Evolutionary conservation across 1,140 invertebrate genomes (phyloP).

Genomic region (Melipona quadrifasciata): DNA sequence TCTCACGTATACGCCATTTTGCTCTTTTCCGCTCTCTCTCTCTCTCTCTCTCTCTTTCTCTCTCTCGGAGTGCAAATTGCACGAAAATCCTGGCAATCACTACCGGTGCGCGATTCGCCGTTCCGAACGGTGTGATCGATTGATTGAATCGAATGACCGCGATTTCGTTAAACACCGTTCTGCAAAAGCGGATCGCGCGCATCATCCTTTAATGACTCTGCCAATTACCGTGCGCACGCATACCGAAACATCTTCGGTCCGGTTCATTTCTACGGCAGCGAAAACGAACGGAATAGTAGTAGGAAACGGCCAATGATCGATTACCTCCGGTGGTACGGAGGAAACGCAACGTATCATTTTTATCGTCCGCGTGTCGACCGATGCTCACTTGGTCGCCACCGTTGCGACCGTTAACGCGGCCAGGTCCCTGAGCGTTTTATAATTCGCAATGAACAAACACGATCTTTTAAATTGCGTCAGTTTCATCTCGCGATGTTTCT

Average conservation of each 20-base stretch:
- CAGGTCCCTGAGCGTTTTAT: no score
- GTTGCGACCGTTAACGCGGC: no score
- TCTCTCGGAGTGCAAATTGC: constrained; percentile 14
- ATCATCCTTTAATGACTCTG: constrained; percentile 24
- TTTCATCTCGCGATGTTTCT: no score
- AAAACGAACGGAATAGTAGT: background rate
- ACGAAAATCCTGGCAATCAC: constrained; percentile 31
- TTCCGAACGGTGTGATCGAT: constrained; percentile 10
- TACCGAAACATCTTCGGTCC: background rate
- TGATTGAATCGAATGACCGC: constrained; percentile 41
- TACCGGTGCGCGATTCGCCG: background rate
- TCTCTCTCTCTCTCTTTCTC: no score
- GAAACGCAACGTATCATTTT: background rate
- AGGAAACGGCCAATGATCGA: constrained; percentile 52
- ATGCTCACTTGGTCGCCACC: no score
- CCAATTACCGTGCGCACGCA: constrained; percentile 16
- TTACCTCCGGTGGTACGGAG: constrained; percentile 24
- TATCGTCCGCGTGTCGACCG: no score
- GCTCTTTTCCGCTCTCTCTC: background rate
- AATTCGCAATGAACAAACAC: no score
- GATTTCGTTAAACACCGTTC: constrained; percentile 6
- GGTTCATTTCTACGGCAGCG: constrained; percentile 2
- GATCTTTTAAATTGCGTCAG: no score
- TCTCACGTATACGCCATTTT: constrained; percentile 38
- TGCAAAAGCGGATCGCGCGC: background rate